phyloP scores from a whole-genome alignment of 2,113 vertebrate genomes.

The Tyrannus savana region DNA sequence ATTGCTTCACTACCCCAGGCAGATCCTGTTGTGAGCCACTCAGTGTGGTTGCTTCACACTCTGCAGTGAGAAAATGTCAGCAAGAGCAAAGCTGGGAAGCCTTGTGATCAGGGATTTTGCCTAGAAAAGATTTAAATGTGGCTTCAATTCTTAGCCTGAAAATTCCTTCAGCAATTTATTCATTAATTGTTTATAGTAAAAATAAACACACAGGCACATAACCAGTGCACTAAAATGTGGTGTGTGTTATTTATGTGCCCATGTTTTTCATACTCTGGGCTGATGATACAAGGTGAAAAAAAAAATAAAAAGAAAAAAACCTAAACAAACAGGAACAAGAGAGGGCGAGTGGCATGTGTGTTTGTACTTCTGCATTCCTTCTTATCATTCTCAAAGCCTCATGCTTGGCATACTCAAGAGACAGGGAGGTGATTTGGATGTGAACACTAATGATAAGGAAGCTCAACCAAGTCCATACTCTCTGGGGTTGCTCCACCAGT shows the following conservation, averaged over 20 bases:
- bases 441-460: background rate
- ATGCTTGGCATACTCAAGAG: background rate
- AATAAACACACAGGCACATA: background rate
- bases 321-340: background rate
- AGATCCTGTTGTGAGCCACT: background rate
- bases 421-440: background rate
- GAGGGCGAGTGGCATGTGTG: background rate
- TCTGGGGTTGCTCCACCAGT: background rate
- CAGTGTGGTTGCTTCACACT: rapidly evolving
- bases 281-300: background rate
- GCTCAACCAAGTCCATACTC: background rate
- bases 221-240: rapidly evolving
- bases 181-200: background rate
- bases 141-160: background rate
- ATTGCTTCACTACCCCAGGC: background rate
- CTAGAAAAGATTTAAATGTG: background rate
- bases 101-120: background rate
- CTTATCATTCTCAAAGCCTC: background rate
- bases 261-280: background rate
- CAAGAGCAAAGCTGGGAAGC: background rate
- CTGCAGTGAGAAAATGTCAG: background rate
- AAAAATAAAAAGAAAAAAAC: rapidly evolving
- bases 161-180: background rate
- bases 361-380: background rate
- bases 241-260: background rate